phyloP scores from a whole-genome alignment of 37 sponge, comb jelly and placozoan genomes.

The Diacarnus erythraeanus region DNA sequence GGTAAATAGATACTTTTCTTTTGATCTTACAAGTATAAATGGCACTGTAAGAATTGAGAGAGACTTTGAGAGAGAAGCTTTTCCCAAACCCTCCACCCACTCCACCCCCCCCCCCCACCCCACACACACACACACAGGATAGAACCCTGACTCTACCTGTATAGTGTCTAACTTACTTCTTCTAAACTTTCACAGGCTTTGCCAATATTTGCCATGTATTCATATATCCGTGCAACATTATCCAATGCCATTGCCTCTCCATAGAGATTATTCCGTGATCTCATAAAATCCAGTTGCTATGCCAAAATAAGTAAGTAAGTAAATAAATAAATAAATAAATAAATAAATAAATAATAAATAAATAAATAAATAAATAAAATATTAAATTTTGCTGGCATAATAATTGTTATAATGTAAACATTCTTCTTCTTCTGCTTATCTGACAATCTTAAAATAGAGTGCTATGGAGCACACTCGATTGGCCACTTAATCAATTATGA shows the following conservation, averaged over 20 bases:
- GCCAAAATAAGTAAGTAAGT: neutral
- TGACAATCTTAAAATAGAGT: no score
- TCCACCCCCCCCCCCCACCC: no score
- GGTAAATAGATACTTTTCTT: no score
- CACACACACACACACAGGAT: no score
- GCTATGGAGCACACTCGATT: no score
- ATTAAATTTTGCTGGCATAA: neutral
- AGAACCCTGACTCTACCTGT: no score
- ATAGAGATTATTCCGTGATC: constrained; percentile 20
- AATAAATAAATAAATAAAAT: neutral
- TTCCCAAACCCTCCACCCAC: no score
- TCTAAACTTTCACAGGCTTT: constrained; percentile 65
- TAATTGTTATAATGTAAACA: neutral
- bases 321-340: neutral
- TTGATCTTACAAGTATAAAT: no score
- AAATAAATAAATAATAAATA: neutral
- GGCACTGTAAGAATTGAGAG: no score
- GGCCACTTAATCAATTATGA: no score
- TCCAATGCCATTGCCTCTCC: constrained; percentile 74
- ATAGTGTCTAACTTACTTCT: constrained; percentile 59
- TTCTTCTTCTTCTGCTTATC: no score
- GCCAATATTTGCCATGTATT: constrained; percentile 46
- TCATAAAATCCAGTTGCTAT: constrained; percentile 61
- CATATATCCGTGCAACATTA: constrained; percentile 59
- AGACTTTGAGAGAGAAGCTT: no score